Evolutionary conservation across 2,113 vertebrate species (phyloP), one percentile per base, ranked within the genome.

Genomic region (Sylvietta virens): DNA sequence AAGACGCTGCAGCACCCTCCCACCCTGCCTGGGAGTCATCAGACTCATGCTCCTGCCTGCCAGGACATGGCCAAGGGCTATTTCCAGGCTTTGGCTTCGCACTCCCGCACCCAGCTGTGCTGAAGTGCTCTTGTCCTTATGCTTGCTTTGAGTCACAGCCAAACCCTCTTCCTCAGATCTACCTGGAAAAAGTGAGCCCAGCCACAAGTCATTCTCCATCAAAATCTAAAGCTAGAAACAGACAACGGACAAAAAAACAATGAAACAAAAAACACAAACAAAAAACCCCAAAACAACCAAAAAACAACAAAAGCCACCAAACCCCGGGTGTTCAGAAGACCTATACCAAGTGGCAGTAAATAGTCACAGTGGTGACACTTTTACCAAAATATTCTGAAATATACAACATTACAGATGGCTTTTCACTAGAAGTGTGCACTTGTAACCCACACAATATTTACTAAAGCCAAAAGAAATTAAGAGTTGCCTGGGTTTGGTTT

Each of bases 71-170:
- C 77, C 91, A 91, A 95, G 88, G 82, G 94, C 82, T 93, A 80
- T 94, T 97, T 92, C 91, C 85, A 94, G 93, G 62, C 86, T 82
- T 81, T 95, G 94, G 87, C 92, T 92, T 51, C 89, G 73, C 66
- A 3, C 73, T 80, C 73, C 81, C 0, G 5, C 62, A 40, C 91
- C 96, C 95, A 95, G 95, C 96, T 97, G 96, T 94, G 94, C 79
- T 81, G 58, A 93, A 78, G 81, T n/a, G 64, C 91, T 96, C 93
- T 31, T 54, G 82, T 87, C 96, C 94, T 97, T 97, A 85, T 94
- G 96, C 60, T 96, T 24, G 1, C 85, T 57, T 93, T 91, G 92
- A 93, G 58, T 2, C 80, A 17, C 5, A 95, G 92, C 96, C 94
- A 97, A 19, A 35, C 88, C 28, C 69, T 76, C 71, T n/a, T 51